These are phyloP conservation scores for Phyllostomus discolor DNA, from an alignment of 2,113 vertebrate genomes.

Conservation along the genomic window DNA sequence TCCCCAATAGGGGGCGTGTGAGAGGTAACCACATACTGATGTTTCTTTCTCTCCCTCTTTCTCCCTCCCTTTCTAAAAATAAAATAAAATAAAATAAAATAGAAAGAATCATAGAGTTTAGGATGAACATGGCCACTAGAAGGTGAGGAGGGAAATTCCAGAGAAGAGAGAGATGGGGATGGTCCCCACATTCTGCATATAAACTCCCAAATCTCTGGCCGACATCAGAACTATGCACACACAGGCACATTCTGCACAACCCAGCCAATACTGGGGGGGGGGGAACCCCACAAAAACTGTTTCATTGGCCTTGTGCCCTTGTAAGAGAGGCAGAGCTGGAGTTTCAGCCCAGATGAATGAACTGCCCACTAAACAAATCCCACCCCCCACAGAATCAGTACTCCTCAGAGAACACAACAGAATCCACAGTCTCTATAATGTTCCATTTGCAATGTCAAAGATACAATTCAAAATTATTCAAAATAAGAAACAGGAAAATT, in stretches of 20 bases:
- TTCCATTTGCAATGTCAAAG: neutral
- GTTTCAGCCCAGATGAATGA: neutral
- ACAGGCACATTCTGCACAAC: accelerated
- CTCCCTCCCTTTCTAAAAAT: no score
- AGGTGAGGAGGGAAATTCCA: neutral
- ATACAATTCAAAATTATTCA: neutral
- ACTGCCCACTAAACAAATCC: neutral
- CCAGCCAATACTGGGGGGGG: neutral
- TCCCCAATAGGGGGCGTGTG: no score
- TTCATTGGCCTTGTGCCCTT: neutral
- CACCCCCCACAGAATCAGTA: neutral
- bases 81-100: no score
- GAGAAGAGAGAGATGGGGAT: neutral
- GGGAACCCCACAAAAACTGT: neutral
- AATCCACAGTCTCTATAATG: neutral
- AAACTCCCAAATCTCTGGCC: neutral
- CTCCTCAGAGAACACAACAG: neutral
- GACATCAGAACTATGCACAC: neutral
- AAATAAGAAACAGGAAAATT: neutral
- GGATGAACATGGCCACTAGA: neutral
- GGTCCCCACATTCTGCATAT: no score
- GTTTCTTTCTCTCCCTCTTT: no score
- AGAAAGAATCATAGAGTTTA: neutral
- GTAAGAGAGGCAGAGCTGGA: neutral
- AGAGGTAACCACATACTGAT: no score